Base-by-base conservation (phyloP, 1,140 invertebrate species). In the Gonatopus flavifemur region DNA sequence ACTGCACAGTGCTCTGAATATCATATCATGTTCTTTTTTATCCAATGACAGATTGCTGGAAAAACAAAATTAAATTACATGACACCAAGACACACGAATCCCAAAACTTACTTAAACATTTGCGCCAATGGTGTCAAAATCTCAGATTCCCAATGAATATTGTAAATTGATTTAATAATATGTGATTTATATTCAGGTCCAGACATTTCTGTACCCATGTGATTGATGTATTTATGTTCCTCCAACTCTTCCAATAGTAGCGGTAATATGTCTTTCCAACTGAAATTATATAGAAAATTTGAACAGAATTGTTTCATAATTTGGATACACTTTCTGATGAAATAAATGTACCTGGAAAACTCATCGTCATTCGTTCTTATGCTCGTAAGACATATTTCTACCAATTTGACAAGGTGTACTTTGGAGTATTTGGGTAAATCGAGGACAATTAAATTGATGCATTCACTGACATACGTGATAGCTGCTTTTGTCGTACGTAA, bases 221-320 rank as follows among this genome's bases (percentile, higher is more conserved):
- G 53, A 47, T 64, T 60, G 8, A 82, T 54, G 10, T 61, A 63
- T 43, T 79, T 76, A 52, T 78, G 72, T 36, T 72, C 71, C 37
- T 74, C 70, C n/a, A 82, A 33, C 10, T 72, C 52, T 61, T 74
- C 69, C 19, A 82, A 38, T 22, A 80, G 37, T 22, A 68, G 60
- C 30, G 80, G 80, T 3, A 82, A 37, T 7, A 81, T 42, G 28
- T 81, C 79, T 56, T 79, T 80, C 79, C 80, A 82, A 40, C 79
- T 81, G 35, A 38, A 64, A 49, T 16, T 13, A 15, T 22, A 7
- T 21, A 4, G 1, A 9, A 10, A 3, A 36, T 18, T 10, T 10
- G 32, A 8, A 46, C 12, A 48, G n/a, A 31, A 28, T 31, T 4
- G 16, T 10, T 20, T 21, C 9, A 12, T 10, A 12, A 32, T 6